Percentiles rank a stretch among this genome's conserved stretches.
phyloP scores from a whole-genome alignment of 2,888 invertebrate genomes.

The Mimas tiliae region DNA sequence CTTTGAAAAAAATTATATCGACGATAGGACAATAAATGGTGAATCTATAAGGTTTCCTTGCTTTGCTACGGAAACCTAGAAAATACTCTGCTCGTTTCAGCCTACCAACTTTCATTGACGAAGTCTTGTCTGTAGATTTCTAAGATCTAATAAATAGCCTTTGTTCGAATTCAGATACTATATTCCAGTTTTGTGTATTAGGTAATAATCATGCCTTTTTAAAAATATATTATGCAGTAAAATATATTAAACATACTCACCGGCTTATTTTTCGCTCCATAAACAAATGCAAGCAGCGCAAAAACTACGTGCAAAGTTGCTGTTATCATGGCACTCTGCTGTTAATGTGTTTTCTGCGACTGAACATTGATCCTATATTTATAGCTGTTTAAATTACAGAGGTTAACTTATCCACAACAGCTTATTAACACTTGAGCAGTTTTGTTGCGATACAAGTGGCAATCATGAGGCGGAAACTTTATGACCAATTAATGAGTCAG shows the following conservation, averaged over 20 bases:
- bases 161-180: too few relatives aligned
- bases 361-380: constrained; percentile 23
- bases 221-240: too few relatives aligned
- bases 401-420: constrained; percentile 51
- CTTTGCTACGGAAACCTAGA: too few relatives aligned
- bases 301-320: constrained; percentile 58
- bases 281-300: constrained; percentile 50
- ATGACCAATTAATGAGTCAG: constrained; percentile 60
- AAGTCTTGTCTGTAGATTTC: too few relatives aligned
- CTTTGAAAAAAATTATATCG: too few relatives aligned
- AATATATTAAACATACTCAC: constrained; percentile 47
- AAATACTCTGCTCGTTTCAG: too few relatives aligned
- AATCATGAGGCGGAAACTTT: constrained; percentile 67
- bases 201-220: too few relatives aligned
- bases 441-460: constrained; percentile 58
- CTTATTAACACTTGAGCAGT: constrained; percentile 64
- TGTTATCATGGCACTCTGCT: constrained; percentile 63
- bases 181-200: too few relatives aligned
- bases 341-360: constrained; percentile 43
- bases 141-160: too few relatives aligned
- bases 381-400: constrained; percentile 39
- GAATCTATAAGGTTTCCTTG: too few relatives aligned
- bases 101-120: too few relatives aligned
- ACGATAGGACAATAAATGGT: too few relatives aligned
- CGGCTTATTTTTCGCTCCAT: constrained; percentile 66